phyloP scores from a whole-genome alignment of 2,797 vertebrate species.

The Phyllotis vaccarum region DNA sequence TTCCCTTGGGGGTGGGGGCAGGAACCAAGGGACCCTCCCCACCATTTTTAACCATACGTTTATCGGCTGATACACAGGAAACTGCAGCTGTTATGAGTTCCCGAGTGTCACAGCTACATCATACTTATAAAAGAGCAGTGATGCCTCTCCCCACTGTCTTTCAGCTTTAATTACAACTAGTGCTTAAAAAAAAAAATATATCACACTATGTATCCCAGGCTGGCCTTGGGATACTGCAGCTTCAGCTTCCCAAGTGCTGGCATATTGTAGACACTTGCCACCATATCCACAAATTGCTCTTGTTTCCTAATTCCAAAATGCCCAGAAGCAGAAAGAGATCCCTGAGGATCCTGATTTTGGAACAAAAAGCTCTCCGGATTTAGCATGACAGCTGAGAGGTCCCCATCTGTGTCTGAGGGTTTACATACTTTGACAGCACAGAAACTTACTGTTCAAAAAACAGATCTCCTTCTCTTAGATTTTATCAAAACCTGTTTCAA shows the following conservation, averaged over 20 bases:
- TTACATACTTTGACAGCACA: background rate
- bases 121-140: background rate
- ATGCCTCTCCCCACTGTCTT: background rate
- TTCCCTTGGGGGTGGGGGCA: background rate
- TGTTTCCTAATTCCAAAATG: slow-evolving; percentile 84
- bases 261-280: background rate
- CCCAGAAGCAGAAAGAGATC: slow-evolving; percentile 78
- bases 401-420: background rate
- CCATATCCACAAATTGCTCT: slow-evolving; percentile 57
- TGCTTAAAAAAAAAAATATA: background rate
- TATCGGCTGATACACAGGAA: background rate
- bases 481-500: background rate
- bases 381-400: background rate
- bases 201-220: background rate
- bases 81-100: background rate
- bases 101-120: background rate
- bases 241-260: too few species aligned
- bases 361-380: slow-evolving; percentile 65
- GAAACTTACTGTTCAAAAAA: background rate
- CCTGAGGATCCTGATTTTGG: slow-evolving; percentile 66
- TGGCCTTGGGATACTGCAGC: background rate
- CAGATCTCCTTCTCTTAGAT: background rate
- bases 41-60: background rate
- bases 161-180: slow-evolving; percentile 16
- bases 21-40: too few species aligned